Conservation (phyloP, 1,140 invertebrate genomes). For the Gonioctena quinquepunctata region DNA sequence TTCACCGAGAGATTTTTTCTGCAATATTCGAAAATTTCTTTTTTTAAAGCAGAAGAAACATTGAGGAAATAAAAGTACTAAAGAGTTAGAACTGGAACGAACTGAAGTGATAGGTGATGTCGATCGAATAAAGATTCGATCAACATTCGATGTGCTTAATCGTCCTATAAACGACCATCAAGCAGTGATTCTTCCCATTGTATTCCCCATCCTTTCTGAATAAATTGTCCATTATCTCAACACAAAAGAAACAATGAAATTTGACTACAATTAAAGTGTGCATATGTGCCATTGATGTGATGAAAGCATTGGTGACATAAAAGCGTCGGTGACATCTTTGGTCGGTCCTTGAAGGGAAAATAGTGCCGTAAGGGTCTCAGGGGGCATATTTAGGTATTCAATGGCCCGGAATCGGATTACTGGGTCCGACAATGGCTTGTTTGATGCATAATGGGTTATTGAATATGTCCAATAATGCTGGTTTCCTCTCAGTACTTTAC, state of each 20-base stretch:
- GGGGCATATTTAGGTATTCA: slow-evolving; percentile 1
- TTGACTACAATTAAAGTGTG: not conserved
- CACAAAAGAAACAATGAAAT: not conserved
- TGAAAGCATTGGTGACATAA: not conserved
- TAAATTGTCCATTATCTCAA: not conserved
- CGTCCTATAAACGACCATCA: too few species aligned
- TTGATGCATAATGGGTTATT: not conserved
- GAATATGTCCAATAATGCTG: slow-evolving; percentile 1
- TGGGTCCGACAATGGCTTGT: not conserved
- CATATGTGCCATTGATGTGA: too few species aligned
- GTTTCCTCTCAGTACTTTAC: not conserved
- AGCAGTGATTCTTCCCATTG: not conserved
- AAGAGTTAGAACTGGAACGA: too few species aligned
- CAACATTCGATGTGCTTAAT: too few species aligned
- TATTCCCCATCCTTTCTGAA: not conserved
- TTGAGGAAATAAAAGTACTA: too few species aligned
- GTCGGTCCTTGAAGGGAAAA: not conserved
- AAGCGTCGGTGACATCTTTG: not conserved
- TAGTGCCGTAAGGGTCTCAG: not conserved
- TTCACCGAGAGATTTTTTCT: too few species aligned
- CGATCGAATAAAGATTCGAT: too few species aligned
- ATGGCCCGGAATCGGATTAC: slow-evolving; percentile 2
- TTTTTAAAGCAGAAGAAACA: too few species aligned
- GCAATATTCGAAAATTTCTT: too few species aligned
- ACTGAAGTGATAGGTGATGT: too few species aligned